Conservation (phyloP, 2,888 invertebrate genomes). For the Conomelus anceps region DNA sequence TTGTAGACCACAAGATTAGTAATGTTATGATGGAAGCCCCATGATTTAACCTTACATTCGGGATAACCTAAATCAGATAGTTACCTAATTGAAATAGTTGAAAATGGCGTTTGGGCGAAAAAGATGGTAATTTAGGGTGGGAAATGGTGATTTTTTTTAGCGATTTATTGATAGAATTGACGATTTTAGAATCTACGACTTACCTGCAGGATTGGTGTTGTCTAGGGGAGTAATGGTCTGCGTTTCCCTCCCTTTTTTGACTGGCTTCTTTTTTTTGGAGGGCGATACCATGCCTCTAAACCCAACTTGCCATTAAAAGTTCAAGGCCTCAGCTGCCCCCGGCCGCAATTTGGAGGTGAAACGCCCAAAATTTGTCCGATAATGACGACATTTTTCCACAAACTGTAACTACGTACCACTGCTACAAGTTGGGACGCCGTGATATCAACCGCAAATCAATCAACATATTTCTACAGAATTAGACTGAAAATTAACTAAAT, state of each 20-base stretch:
- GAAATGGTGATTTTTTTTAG: not conserved
- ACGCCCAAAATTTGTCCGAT: not conserved
- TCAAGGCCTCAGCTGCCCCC: not conserved
- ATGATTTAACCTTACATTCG: slow-evolving; percentile 3
- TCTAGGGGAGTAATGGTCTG: not conserved
- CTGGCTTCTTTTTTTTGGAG: slow-evolving; percentile 38
- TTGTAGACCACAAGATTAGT: too few relatives aligned
- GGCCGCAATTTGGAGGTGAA: not conserved
- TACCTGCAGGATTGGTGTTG: not conserved
- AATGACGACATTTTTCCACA: not conserved
- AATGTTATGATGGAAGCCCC: too few relatives aligned
- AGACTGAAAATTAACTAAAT: not conserved
- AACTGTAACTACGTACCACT: not conserved
- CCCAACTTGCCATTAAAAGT: not conserved
- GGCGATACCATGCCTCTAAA: slow-evolving; percentile 45
- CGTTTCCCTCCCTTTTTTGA: slow-evolving; percentile 27
- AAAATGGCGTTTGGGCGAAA: too few relatives aligned
- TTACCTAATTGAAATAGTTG: not conserved
- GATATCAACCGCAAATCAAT: not conserved
- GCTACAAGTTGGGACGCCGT: not conserved
- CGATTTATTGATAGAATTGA: not conserved
- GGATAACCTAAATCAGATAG: not conserved
- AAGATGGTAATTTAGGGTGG: too few relatives aligned
- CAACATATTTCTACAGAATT: not conserved
- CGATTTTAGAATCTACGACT: not conserved